A percentile compares a stretch with the other conserved stretches of the same genome.
These are phyloP conservation scores for Beroe forskalii DNA, from an alignment of 37 sponge, comb jelly and placozoan genomes.

Conservation along the genomic window DNA sequence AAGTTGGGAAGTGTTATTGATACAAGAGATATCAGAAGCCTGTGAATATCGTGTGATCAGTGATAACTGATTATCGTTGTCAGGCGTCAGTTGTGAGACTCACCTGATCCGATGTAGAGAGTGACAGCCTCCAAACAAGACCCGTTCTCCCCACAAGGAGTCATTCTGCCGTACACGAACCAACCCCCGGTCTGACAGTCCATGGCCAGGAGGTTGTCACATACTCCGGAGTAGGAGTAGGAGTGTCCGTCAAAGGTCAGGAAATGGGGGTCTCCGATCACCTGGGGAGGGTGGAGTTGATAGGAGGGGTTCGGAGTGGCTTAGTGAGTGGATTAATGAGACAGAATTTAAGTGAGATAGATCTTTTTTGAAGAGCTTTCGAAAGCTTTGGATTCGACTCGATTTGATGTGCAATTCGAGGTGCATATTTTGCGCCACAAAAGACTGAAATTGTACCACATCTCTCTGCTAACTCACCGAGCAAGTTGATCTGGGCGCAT, in stretches of 20 bases:
- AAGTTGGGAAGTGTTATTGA: no score
- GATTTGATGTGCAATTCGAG: no score
- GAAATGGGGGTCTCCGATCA: constrained; percentile 60
- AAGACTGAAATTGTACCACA: no score
- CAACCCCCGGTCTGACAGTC: constrained; percentile 51
- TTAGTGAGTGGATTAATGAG: neutral
- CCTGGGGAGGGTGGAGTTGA: neutral
- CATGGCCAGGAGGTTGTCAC: constrained; percentile 60
- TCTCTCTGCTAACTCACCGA: neutral
- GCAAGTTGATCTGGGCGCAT: neutral
- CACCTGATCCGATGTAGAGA: neutral
- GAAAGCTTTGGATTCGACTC: no score
- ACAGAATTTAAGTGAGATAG: neutral
- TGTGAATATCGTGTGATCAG: no score
- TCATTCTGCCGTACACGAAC: constrained; percentile 63
- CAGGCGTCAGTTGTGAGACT: no score
- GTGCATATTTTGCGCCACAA: no score
- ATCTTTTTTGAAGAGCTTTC: no score
- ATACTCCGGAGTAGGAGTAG: constrained; percentile 16
- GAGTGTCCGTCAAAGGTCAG: constrained; percentile 6
- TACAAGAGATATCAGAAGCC: no score
- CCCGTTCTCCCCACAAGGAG: constrained; percentile 11
- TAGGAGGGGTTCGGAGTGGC: neutral
- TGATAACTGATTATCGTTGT: no score
- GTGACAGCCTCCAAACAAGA: constrained; percentile 64